Evolutionary conservation across 2,888 invertebrate genomes (phyloP).

Genomic region (Xylota sylvarum): DNA sequence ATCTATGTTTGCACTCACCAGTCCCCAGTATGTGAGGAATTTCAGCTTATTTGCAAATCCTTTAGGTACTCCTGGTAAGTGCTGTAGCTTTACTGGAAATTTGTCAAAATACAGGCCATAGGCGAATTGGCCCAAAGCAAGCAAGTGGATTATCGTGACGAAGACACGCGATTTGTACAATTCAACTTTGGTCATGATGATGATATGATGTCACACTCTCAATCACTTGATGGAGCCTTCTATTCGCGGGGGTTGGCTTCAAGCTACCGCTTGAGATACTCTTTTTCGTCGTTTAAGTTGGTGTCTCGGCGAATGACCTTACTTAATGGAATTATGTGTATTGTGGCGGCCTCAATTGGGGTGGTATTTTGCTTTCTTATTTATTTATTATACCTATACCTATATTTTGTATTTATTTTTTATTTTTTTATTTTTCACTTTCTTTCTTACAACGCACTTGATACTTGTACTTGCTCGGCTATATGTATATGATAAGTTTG

Average conservation of each 20-base stretch:
- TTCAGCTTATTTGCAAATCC: constrained; percentile 84
- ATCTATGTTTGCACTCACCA: constrained; percentile 84
- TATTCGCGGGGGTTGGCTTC: not conserved
- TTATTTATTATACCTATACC: too few relatives aligned
- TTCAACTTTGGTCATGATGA: constrained; percentile 84
- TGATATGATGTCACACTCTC: constrained; percentile 62
- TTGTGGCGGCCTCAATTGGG: constrained; percentile 25
- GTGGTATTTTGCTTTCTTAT: constrained; percentile 26
- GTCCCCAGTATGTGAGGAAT: constrained; percentile 86
- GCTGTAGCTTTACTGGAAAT: constrained; percentile 84
- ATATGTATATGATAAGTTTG: constrained; percentile 22
- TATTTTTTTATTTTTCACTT: constrained; percentile 41
- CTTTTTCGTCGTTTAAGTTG: not conserved
- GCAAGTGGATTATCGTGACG: constrained; percentile 83
- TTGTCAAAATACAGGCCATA: constrained; percentile 86
- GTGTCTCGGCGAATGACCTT: constrained; percentile 63
- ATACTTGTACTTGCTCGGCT: constrained; percentile 23
- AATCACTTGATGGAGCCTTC: constrained; percentile 21
- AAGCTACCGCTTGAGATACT: not conserved
- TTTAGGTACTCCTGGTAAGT: constrained; percentile 80
- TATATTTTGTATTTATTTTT: not conserved
- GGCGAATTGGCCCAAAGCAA: constrained; percentile 83
- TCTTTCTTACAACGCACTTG: constrained; percentile 33
- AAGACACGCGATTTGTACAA: constrained; percentile 84
- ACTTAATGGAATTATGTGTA: constrained; percentile 37